Evolutionary conservation across 2,113 vertebrate species (phyloP).

Genomic region (Neolamprologus falcicula): DNA sequence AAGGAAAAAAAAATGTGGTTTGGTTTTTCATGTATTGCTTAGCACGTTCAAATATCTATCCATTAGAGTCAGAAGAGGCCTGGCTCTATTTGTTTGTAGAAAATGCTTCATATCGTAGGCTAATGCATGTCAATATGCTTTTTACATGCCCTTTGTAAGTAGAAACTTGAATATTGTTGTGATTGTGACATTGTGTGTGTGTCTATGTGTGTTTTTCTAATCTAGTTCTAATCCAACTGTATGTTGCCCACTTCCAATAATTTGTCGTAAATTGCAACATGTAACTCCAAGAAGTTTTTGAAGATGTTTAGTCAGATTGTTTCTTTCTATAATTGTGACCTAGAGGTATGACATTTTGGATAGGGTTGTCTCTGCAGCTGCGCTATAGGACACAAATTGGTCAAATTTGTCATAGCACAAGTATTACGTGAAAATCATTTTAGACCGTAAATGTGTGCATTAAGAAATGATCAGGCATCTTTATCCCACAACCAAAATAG

Average conservation of each 20-base stretch:
- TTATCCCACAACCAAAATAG: neutral
- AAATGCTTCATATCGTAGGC: neutral
- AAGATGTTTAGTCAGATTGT: neutral
- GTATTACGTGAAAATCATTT: neutral
- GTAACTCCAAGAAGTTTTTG: neutral
- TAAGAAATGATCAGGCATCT: neutral
- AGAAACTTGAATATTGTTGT: neutral
- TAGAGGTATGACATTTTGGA: neutral
- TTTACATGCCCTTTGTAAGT: neutral
- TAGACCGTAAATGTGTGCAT: neutral
- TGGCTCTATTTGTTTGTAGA: neutral
- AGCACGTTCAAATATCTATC: neutral
- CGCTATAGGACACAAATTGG: neutral
- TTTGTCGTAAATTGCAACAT: neutral
- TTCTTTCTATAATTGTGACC: neutral
- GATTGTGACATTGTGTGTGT: neutral
- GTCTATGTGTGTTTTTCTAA: neutral
- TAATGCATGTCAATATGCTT: neutral
- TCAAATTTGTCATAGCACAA: neutral
- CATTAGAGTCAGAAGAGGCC: neutral
- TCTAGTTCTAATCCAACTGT: neutral
- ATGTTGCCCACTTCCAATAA: neutral
- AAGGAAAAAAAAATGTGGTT: neutral
- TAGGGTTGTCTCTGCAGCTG: neutral
- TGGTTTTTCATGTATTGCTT: neutral